Evolutionary conservation across 2,888 invertebrate genomes (phyloP), one percentile per base, ranked within the genome.

Genomic region (Drosophila macrospina): DNA sequence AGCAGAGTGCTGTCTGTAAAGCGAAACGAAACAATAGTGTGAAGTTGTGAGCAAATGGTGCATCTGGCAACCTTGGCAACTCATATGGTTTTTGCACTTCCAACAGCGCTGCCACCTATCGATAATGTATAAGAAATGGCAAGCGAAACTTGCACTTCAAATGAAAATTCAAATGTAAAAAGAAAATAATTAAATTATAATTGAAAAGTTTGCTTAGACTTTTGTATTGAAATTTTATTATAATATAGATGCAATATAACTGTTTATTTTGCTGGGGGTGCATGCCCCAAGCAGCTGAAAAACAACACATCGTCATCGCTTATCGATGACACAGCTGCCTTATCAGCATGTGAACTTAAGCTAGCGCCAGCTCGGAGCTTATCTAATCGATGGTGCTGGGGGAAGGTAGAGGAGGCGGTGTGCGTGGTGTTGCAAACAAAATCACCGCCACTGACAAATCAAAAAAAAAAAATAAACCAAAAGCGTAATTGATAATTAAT

Each of bases 401-500:
- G 34, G 1, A 20, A 11, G 10, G 24, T 0, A 24, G 15, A 15
- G 52, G 4, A 0, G 5, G 13, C 15, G n/a, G 16, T 10, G 15
- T 13, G 16, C 11, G 11, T n/a, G 39, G n/a, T 39, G 37, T 6
- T 24, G 24, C 11, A 51, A 71, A 62, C 47, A 69, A 83, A 83
- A 84, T 74, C 83, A 80, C 84, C 69, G 64, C 39, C 20, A 56
- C 51, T 57, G 69, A 34, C 67, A 45, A 56, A 42, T 2, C 1
- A 20, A 20, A 20, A 20, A 20, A 20, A 20, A 20, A 20, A 20
- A 20, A 20, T 2, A 20, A 20, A 20, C 20, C 20, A 51, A 56
- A 36, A n/a, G n/a, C 48, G 55, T 86, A 84, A 84, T 84, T 74
- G 82, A 85, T 86, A 75, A 65, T 79, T 86, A 84, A 84, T 84